Evolutionary conservation across 2,113 vertebrate genomes (phyloP).

Genomic region (Crocuta crocuta): DNA sequence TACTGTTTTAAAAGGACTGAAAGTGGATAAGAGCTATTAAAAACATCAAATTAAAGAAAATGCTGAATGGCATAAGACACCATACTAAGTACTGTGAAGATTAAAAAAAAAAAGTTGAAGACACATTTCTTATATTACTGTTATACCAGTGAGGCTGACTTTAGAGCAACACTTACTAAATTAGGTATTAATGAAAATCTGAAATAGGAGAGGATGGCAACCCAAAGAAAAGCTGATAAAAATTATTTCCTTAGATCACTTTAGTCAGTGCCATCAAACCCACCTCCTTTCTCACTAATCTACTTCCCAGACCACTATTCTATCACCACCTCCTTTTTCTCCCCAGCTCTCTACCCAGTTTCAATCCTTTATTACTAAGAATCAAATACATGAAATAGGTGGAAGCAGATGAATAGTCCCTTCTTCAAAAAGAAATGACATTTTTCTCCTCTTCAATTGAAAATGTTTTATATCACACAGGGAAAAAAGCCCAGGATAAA

Average conservation of each 20-base stretch:
- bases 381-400: constrained; percentile 17
- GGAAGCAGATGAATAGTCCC: constrained; percentile 3
- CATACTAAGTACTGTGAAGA: constrained; percentile 19
- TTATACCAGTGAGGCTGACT: constrained; percentile 25
- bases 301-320: not conserved
- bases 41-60: constrained; percentile 73
- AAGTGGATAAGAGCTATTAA: constrained; percentile 73
- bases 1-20: constrained; percentile 69
- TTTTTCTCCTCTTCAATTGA: not conserved
- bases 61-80: constrained; percentile 52
- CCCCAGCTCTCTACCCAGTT: not conserved
- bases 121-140: constrained; percentile 35
- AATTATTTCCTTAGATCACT: constrained; percentile 12
- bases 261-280: not conserved
- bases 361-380: constrained; percentile 23
- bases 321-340: not conserved
- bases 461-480: constrained; percentile 56
- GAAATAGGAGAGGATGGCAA: not conserved
- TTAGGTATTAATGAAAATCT: constrained; percentile 37
- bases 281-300: constrained; percentile 36
- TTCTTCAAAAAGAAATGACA: constrained; percentile 41
- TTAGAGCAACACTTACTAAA: constrained; percentile 52
- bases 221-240: not conserved
- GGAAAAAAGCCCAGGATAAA: constrained; percentile 47
- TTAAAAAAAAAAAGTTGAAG: constrained; percentile 39